These are phyloP conservation scores for Neelides folsomi DNA, from an alignment of 2,888 invertebrate genomes.

Conservation along the genomic window DNA sequence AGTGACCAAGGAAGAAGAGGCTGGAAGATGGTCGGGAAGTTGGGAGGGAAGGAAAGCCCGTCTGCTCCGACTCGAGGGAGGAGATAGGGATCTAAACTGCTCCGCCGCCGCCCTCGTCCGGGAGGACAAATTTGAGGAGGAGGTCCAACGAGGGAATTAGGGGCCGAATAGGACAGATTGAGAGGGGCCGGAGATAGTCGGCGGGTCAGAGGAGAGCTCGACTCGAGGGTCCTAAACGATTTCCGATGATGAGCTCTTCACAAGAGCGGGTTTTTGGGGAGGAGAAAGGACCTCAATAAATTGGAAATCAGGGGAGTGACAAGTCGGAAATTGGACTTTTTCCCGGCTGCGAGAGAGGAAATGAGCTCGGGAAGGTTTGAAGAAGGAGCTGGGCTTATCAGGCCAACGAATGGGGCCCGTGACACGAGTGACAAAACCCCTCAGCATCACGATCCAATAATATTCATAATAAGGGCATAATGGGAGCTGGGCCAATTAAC, in stretches of 20 bases:
- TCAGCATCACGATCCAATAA: neutral
- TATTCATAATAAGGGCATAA: too few relatives aligned
- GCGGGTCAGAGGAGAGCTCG: neutral
- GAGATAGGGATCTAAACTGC: too few relatives aligned
- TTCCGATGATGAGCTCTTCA: conserved; percentile 31
- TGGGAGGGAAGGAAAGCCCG: too few relatives aligned
- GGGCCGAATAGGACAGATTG: conserved; percentile 5
- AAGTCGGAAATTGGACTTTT: conserved; percentile 35
- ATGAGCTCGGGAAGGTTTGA: conserved; percentile 34
- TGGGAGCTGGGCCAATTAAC: too few relatives aligned
- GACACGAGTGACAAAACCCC: neutral
- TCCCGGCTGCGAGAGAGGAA: conserved; percentile 33
- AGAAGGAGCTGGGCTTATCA: conserved; percentile 23
- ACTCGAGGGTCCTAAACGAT: conserved; percentile 32
- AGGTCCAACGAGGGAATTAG: conserved; percentile 1
- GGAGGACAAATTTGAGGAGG: neutral
- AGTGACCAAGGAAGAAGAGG: too few relatives aligned
- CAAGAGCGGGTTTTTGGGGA: neutral
- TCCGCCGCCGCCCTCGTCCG: too few relatives aligned
- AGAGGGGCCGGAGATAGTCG: neutral
- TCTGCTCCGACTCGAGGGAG: too few relatives aligned
- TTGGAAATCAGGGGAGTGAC: conserved; percentile 34
- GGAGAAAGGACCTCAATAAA: conserved; percentile 23
- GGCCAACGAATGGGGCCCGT: neutral
- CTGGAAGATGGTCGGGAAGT: too few relatives aligned